These are phyloP conservation scores for Pogonocichla stellata DNA, from an alignment of 2,113 vertebrate species.

Conservation along the genomic window DNA sequence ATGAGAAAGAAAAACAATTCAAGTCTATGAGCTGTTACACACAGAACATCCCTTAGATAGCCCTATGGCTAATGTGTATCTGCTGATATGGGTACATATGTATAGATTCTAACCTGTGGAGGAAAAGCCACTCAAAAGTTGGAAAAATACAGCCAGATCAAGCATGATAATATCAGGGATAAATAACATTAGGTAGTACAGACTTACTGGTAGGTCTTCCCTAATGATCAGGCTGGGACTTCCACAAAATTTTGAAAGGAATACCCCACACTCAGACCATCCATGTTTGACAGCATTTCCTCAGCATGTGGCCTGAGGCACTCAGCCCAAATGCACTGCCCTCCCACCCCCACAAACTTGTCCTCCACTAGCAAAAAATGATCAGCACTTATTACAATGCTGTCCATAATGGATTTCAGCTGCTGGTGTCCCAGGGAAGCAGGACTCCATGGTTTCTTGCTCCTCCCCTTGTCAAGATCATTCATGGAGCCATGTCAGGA, in stretches of 20 bases:
- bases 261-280: not conserved
- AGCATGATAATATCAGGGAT: not conserved
- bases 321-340: not conserved
- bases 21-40: not conserved
- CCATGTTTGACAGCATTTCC: not conserved
- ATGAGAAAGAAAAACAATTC: not conserved
- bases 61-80: not conserved
- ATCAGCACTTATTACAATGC: not conserved
- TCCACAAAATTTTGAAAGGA: not conserved
- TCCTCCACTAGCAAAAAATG: not conserved
- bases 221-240: not conserved
- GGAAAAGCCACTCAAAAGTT: not conserved
- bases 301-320: not conserved
- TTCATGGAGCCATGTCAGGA: not conserved
- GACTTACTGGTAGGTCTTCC: not conserved
- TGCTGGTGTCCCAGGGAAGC: fast-evolving
- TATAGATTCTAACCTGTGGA: not conserved
- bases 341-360: not conserved
- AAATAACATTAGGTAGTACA: not conserved
- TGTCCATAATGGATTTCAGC: not conserved
- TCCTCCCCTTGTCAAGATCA: not conserved
- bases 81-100: not conserved
- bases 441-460: not conserved
- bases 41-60: not conserved
- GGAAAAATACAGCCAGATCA: not conserved